Evolutionary conservation across 2,888 invertebrate genomes (phyloP).

Genomic region (Eretmocerus hayati): DNA sequence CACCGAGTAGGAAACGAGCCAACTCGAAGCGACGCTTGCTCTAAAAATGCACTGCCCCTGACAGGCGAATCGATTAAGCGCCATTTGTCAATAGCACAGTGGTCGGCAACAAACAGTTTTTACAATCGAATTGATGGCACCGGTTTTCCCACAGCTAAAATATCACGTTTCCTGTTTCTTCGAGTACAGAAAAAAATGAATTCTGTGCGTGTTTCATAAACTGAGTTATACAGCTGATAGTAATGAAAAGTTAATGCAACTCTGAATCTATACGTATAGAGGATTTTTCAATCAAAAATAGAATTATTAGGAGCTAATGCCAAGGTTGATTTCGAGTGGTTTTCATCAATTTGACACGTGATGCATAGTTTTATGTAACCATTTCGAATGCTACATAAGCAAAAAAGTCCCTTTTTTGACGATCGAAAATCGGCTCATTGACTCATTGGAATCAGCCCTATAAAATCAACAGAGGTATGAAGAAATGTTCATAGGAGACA

Average conservation of each 20-base stretch:
- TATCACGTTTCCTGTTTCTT: constrained; percentile 8
- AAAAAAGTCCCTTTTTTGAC: too few species aligned
- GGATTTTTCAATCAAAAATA: not conserved
- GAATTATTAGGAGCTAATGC: not conserved
- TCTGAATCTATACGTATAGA: not conserved
- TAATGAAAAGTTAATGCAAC: not conserved
- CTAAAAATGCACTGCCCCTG: constrained; percentile 4
- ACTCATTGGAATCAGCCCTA: too few species aligned
- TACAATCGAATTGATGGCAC: constrained; percentile 9
- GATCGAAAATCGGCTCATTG: too few species aligned
- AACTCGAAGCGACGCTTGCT: too few species aligned
- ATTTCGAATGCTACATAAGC: too few species aligned
- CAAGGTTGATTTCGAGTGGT: not conserved
- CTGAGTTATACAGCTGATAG: too few species aligned
- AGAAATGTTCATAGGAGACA: too few species aligned
- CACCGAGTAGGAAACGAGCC: too few species aligned
- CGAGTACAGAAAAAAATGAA: not conserved
- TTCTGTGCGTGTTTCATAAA: too few species aligned
- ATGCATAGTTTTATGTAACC: too few species aligned
- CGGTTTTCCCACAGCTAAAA: constrained; percentile 7
- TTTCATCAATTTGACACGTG: too few species aligned
- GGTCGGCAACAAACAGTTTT: constrained; percentile 13
- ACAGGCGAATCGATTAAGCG: constrained; percentile 21
- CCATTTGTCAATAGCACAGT: constrained; percentile 19
- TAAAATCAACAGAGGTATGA: too few species aligned